Conservation (phyloP, 2,888 invertebrate species). For the Candidula unifasciata region DNA sequence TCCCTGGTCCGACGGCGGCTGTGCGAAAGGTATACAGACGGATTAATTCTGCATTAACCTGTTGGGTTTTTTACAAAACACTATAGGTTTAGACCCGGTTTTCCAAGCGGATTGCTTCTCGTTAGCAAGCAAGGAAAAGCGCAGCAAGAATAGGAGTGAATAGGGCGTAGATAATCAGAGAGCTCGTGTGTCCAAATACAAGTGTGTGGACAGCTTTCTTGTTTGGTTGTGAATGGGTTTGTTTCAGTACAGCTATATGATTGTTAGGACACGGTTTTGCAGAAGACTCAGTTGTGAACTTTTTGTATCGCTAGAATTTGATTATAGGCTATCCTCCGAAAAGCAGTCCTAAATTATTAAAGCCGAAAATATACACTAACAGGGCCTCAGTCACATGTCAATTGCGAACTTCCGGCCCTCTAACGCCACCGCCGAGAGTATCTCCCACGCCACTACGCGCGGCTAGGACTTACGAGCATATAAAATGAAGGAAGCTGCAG, state of each 20-base stretch:
- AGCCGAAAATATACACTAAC: too few relatives aligned
- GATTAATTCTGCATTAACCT: conserved; percentile 38
- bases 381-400: too few relatives aligned
- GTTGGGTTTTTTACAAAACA: conserved; percentile 13
- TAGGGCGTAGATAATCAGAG: background rate
- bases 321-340: too few relatives aligned
- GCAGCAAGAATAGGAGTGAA: background rate
- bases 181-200: background rate
- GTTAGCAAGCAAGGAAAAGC: background rate
- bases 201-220: background rate
- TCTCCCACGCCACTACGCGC: too few relatives aligned
- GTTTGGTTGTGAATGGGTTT: background rate
- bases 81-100: background rate
- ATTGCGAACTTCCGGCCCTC: too few relatives aligned
- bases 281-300: background rate
- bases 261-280: background rate
- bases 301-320: too few relatives aligned
- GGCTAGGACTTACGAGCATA: too few relatives aligned
- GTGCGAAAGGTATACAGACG: conserved; percentile 27
- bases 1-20: conserved; percentile 1
- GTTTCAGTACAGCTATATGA: background rate
- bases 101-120: background rate
- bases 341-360: too few relatives aligned
- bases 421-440: too few relatives aligned
- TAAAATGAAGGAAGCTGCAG: too few relatives aligned